Evolutionary conservation across 2,888 invertebrate genomes (phyloP), one percentile per base, ranked within the genome.

Genomic region (Rhimphoctona megacephalus): DNA sequence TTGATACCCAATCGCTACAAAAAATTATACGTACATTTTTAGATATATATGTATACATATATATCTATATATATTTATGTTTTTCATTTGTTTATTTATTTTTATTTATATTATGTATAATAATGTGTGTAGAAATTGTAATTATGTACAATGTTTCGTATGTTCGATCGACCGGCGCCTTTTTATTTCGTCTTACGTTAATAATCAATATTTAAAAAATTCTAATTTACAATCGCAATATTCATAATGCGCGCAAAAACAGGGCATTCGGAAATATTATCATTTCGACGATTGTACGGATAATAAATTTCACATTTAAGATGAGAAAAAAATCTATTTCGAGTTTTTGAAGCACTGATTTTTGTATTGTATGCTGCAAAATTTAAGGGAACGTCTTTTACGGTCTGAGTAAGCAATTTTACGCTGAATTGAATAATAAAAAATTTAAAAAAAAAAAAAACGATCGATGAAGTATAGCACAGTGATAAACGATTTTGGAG

Each of bases 61-160:
- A 25, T 36, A 11, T 43, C 22, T 69, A 33, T 39, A 25, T 54
- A 39, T 39, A 30, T 25, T 6, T 46, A 19, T 25, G 49, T 30
- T 14, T 30, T 61, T 30, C 30, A 61, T 61, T 61, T 57, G 57
- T 57, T 57, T 25, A 25, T 61, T 30, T 61, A 30, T 61, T 30
- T 61, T 17, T 61, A 61, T 61, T 61, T 30, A 30, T 61, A 61
- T 61, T 30, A 22, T 69, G 6, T 66, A 66, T 46, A 66, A 80
- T 61, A 70, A 70, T 43, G 61, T 61, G 52, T 82, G 78, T 83
- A 73, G 76, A 86, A 83, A 78, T 77, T 81, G 87, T 86, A 82
- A 87, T 84, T 88, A 88, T 88, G 80, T 88, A 87, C 88, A 88
- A 77, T 73, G 69, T 77, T 85, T 78, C 77, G 73, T 54, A 80